A percentile compares a stretch with the other conserved stretches of the same genome.
Evolutionary conservation across 2,888 invertebrate genomes (phyloP).

Genomic region (Globia sparganii): DNA sequence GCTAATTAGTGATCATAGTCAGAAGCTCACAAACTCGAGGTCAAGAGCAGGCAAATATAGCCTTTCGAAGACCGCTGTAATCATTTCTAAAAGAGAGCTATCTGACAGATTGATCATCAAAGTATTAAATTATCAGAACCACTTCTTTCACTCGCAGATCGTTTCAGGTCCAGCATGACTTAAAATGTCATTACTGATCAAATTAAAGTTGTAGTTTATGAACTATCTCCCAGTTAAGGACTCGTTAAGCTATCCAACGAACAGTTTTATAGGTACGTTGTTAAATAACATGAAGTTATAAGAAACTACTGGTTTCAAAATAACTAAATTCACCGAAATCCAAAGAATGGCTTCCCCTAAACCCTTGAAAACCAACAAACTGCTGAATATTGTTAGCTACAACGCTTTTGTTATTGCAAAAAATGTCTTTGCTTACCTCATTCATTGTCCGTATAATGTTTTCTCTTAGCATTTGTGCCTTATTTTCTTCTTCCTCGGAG

Average conservation of each 20-base stretch:
- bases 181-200: conserved; percentile 1
- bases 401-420: background rate
- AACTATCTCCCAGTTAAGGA: conserved; percentile 17
- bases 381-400: background rate
- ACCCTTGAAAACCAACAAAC: conserved; percentile 12
- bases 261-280: background rate
- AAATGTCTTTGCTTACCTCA: conserved; percentile 87
- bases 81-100: background rate
- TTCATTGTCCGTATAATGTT: conserved; percentile 93
- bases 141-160: background rate
- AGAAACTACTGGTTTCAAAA: background rate
- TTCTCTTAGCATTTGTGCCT: conserved; percentile 91
- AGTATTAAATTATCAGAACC: background rate
- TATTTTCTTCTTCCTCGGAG: conserved; percentile 91
- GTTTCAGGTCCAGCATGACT: background rate
- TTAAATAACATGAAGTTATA: background rate
- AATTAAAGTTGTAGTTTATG: conserved; percentile 5
- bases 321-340: background rate
- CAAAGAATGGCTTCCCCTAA: background rate
- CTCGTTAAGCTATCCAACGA: conserved; percentile 1
- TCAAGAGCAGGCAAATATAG: background rate
- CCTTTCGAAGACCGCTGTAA: background rate
- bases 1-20: conserved; percentile 11
- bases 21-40: background rate
- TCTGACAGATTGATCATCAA: background rate